phyloP scores from a whole-genome alignment of 2,113 vertebrate genomes.

The Cyprinus carpio region DNA sequence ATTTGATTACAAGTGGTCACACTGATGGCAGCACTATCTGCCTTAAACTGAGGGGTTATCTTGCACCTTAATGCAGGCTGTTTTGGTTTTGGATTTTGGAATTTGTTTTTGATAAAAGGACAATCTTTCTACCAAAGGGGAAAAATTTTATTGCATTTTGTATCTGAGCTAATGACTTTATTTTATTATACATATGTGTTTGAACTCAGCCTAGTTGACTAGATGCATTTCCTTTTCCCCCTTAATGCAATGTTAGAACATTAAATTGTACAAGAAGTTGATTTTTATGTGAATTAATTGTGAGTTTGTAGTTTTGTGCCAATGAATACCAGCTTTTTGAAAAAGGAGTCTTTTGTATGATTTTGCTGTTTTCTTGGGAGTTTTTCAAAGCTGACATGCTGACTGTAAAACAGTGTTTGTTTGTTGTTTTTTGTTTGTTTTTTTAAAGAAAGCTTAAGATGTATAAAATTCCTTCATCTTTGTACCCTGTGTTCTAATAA shows the following conservation, averaged over 20 bases:
- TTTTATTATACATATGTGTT: constrained; percentile 55
- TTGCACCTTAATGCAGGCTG: constrained; percentile 44
- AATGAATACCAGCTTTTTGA: constrained; percentile 24
- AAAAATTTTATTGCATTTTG: constrained; percentile 27
- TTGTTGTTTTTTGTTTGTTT: neutral
- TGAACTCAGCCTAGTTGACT: constrained; percentile 33
- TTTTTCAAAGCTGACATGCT: constrained; percentile 20
- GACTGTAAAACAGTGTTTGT: constrained; percentile 46
- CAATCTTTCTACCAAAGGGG: constrained; percentile 60
- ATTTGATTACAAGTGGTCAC: neutral
- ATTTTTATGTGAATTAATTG: constrained; percentile 15
- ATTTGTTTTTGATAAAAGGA: constrained; percentile 8
- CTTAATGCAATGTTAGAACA: neutral
- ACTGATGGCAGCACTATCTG: constrained; percentile 18
- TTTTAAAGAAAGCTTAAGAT: constrained; percentile 6
- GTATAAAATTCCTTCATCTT: constrained; percentile 27
- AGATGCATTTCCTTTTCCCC: neutral
- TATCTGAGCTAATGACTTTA: constrained; percentile 32
- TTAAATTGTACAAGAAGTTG: neutral
- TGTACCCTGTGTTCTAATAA: constrained; percentile 11
- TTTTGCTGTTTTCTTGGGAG: neutral
- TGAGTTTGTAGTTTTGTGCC: constrained; percentile 35
- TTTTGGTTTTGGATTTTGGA: neutral
- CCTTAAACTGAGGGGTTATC: constrained; percentile 50
- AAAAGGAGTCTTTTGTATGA: constrained; percentile 12